phyloP scores from a whole-genome alignment of 2,797 vertebrate genomes.

The Crypturellus tataupa region DNA sequence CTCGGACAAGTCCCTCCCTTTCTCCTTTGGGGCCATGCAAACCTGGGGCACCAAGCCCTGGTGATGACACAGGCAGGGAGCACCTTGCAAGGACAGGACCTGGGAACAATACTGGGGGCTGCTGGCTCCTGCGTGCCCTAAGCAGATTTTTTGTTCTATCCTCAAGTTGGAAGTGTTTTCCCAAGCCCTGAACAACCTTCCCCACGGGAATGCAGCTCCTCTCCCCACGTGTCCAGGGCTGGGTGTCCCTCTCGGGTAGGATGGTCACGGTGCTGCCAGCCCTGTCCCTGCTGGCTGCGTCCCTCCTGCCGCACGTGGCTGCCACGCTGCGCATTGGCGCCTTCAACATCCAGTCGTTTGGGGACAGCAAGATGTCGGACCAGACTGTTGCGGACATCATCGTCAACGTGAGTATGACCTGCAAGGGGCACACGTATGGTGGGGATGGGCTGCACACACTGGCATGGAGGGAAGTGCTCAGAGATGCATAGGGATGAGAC shows the following conservation, averaged over 20 bases:
- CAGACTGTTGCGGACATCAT: conserved; percentile 62
- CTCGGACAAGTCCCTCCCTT: background rate
- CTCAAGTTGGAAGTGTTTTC: background rate
- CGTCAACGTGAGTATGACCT: conserved; percentile 35
- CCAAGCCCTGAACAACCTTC: background rate
- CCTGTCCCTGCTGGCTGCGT: conserved; percentile 15
- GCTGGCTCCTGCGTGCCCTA: background rate
- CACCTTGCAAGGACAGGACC: background rate
- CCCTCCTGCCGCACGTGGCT: background rate
- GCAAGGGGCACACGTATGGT: accelerated
- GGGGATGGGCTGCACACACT: background rate
- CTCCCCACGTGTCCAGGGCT: accelerated
- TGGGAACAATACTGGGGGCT: background rate
- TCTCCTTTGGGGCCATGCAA: background rate
- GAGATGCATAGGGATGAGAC: accelerated
- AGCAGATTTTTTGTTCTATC: background rate
- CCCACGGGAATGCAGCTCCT: background rate
- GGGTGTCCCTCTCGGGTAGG: background rate
- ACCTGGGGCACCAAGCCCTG: background rate
- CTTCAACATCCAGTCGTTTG: conserved; percentile 81
- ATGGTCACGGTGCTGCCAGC: background rate
- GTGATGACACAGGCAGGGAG: too few species aligned
- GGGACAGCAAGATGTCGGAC: conserved; percentile 81
- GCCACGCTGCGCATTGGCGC: conserved; percentile 53
- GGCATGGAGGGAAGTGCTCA: accelerated